These are phyloP conservation scores for Ornithoptera alexandrae DNA, from an alignment of 2,888 invertebrate species.

Conservation along the genomic window DNA sequence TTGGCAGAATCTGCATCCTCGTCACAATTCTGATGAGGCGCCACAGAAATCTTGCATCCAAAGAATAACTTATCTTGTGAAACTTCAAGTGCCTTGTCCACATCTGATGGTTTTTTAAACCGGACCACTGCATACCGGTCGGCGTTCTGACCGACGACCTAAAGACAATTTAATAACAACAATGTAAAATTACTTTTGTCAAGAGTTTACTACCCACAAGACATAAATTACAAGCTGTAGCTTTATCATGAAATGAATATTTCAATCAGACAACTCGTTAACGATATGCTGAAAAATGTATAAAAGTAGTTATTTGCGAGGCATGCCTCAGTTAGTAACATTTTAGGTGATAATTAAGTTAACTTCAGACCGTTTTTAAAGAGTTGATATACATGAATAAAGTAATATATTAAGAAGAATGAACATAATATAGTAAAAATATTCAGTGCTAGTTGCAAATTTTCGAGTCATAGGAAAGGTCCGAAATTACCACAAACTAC, in stretches of 20 bases:
- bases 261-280: too few species aligned
- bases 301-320: too few species aligned
- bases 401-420: too few species aligned
- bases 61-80: conserved; percentile 98
- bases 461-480: neutral
- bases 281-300: too few species aligned
- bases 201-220: too few species aligned
- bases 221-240: too few species aligned
- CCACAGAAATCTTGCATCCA: conserved; percentile 97
- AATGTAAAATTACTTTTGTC: neutral
- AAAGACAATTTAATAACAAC: neutral
- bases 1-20: conserved; percentile 91
- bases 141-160: conserved; percentile 92
- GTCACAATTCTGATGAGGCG: conserved; percentile 94
- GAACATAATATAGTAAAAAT: too few species aligned
- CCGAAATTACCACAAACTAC: neutral
- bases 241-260: too few species aligned
- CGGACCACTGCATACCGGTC: conserved; percentile 95
- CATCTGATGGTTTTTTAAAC: conserved; percentile 98
- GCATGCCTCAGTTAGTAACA: neutral
- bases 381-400: neutral
- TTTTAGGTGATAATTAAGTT: neutral
- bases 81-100: conserved; percentile 96
- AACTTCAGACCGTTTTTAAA: neutral
- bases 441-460: neutral